Evolutionary conservation across 2,888 invertebrate genomes (phyloP).

Genomic region (Phragmatobia fuliginosa): DNA sequence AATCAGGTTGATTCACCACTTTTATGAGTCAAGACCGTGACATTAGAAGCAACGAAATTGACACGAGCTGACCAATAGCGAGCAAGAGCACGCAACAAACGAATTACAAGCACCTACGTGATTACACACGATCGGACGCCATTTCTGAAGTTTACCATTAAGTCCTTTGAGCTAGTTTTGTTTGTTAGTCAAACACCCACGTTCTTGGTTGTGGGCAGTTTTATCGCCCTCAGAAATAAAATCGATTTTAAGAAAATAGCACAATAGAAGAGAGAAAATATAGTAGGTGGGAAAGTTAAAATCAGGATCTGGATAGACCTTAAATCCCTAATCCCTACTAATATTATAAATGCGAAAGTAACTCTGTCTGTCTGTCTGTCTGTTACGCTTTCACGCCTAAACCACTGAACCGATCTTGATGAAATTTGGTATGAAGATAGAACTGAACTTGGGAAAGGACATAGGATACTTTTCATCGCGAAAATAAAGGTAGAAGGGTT

Average conservation of each 20-base stretch:
- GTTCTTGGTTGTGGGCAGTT: conserved; percentile 1
- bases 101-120: conserved; percentile 43
- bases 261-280: not conserved
- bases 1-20: conserved; percentile 26
- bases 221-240: not conserved
- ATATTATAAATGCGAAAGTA: too few relatives aligned
- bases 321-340: too few relatives aligned
- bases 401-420: too few relatives aligned
- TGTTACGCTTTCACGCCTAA: too few relatives aligned
- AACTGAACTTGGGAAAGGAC: too few relatives aligned
- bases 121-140: conserved; percentile 26
- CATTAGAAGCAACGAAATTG: conserved; percentile 48
- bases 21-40: conserved; percentile 52
- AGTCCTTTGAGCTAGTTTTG: conserved; percentile 11
- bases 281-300: not conserved
- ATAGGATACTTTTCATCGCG: too few relatives aligned
- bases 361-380: too few relatives aligned
- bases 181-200: conserved; percentile 7
- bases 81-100: conserved; percentile 51
- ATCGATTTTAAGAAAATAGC: not conserved
- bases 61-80: conserved; percentile 43
- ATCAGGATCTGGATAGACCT: too few relatives aligned
- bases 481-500: too few relatives aligned
- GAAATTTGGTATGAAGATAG: too few relatives aligned
- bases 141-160: conserved; percentile 14